phyloP scores from a whole-genome alignment of 2,797 vertebrate species.

The Tangara arthus region DNA sequence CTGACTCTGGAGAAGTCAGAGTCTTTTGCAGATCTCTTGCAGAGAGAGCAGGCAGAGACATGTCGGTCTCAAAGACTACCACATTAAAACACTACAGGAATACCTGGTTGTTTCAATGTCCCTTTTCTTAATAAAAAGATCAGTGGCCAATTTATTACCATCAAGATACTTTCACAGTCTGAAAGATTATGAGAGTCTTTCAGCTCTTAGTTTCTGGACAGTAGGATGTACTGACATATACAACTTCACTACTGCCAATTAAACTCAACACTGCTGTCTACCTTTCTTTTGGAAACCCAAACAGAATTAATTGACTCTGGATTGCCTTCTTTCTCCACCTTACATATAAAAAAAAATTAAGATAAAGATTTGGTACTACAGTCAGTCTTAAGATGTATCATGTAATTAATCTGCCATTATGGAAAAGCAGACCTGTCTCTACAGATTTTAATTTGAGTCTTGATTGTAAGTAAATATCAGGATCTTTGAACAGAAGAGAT shows the following conservation, averaged over 20 bases:
- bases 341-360: no score
- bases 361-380: neutral
- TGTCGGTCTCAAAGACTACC: neutral
- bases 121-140: neutral
- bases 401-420: neutral
- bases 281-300: neutral
- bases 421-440: neutral
- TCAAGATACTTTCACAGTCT: neutral
- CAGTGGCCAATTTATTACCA: neutral
- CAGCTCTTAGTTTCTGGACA: neutral
- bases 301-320: neutral
- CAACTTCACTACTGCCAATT: neutral
- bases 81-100: neutral
- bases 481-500: neutral
- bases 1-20: neutral
- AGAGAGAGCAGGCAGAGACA: neutral
- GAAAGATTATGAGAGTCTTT: neutral
- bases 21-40: neutral
- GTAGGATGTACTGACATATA: neutral
- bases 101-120: neutral
- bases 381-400: neutral
- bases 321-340: neutral
- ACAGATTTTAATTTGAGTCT: neutral
- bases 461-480: neutral
- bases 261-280: neutral